A percentile compares a stretch with the other conserved stretches of the same genome.
These are phyloP conservation scores for Sisyra nigra DNA, from an alignment of 2,888 invertebrate species.

Conservation along the genomic window DNA sequence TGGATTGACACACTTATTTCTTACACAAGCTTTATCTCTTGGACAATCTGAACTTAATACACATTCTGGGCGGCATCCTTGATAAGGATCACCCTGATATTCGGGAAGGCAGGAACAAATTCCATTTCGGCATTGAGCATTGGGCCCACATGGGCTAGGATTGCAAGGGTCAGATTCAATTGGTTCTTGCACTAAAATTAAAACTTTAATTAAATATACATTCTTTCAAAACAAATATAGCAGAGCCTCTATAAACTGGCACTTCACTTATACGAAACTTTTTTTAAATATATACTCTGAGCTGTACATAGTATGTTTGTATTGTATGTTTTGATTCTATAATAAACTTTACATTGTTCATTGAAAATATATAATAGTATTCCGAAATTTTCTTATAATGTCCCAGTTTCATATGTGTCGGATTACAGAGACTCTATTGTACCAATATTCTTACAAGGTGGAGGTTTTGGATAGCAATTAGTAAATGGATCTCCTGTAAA, in stretches of 20 bases:
- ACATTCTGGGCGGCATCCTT: constrained; percentile 40
- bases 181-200: constrained; percentile 13
- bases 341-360: no score
- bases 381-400: no score
- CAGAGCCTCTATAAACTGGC: no score
- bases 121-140: constrained; percentile 45
- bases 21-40: constrained; percentile 45
- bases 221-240: no score
- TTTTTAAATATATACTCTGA: no score
- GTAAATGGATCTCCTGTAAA: constrained; percentile 69
- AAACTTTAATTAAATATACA: no score
- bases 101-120: constrained; percentile 57
- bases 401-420: no score
- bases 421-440: no score
- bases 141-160: constrained; percentile 46
- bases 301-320: no score
- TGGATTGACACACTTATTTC: constrained; percentile 51
- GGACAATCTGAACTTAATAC: constrained; percentile 47
- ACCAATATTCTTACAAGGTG: constrained; percentile 3
- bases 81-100: constrained; percentile 46
- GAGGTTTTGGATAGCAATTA: constrained; percentile 42
- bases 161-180: constrained; percentile 33
- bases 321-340: no score
- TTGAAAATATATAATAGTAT: no score
- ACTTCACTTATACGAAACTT: no score